Conservation (phyloP, 2,113 vertebrate genomes). For the Sisor rabdophorus region DNA sequence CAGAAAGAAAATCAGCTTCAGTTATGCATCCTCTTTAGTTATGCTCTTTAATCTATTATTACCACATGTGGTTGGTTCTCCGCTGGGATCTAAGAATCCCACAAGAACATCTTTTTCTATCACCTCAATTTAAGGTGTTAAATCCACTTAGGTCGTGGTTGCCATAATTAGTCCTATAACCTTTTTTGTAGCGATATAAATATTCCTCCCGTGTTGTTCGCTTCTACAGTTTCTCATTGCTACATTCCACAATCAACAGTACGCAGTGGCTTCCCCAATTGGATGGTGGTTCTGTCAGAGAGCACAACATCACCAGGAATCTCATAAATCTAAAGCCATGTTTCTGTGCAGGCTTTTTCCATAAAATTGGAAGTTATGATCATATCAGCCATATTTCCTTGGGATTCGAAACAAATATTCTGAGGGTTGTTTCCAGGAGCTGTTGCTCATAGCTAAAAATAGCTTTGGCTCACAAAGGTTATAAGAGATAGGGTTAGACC, state of each 20-base stretch:
- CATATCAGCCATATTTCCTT: background rate
- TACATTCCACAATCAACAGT: background rate
- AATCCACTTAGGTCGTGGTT: background rate
- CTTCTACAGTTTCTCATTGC: background rate
- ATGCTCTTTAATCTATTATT: background rate
- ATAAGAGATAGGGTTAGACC: slow-evolving; percentile 38
- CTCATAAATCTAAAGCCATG: background rate
- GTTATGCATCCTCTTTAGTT: background rate
- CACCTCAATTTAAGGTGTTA: background rate
- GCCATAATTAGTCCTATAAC: background rate
- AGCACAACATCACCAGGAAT: background rate
- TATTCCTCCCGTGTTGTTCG: background rate
- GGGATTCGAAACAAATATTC: slow-evolving; percentile 13
- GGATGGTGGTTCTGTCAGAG: background rate
- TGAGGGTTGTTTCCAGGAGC: background rate
- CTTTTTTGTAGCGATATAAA: background rate
- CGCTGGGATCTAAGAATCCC: background rate
- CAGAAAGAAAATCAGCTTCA: background rate
- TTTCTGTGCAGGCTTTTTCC: background rate
- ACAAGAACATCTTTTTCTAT: background rate
- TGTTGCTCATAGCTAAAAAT: slow-evolving; percentile 15
- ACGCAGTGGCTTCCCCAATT: background rate
- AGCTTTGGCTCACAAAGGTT: slow-evolving; percentile 36
- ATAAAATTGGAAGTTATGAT: background rate
- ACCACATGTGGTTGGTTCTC: background rate